A percentile compares a stretch with the other conserved stretches of the same genome.
Conservation (phyloP, 2,113 vertebrate species). For the Thalassoma bifasciatum region DNA sequence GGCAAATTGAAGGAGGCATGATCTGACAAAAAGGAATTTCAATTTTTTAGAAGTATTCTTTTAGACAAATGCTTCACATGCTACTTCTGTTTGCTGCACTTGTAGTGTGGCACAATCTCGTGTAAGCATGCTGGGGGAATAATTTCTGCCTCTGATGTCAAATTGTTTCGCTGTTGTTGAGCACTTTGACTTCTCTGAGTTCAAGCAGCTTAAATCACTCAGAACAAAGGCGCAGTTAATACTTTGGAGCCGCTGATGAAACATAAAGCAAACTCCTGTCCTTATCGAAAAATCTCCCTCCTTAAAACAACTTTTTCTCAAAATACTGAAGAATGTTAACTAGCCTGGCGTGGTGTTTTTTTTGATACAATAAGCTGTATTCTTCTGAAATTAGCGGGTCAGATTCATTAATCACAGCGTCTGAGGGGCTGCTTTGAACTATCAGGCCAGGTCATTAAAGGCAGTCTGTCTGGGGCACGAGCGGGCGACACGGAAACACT, state of each 20-base stretch:
- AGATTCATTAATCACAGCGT: slow-evolving; percentile 84
- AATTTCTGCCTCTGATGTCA: slow-evolving; percentile 63
- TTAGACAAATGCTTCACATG: slow-evolving; percentile 76
- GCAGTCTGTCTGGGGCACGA: slow-evolving; percentile 76
- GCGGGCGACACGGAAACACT: slow-evolving; percentile 83
- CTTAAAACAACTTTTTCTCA: slow-evolving; percentile 65
- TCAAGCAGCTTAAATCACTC: slow-evolving; percentile 70
- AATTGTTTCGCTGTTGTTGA: slow-evolving; percentile 64
- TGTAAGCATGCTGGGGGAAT: slow-evolving; percentile 48
- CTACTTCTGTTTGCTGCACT: slow-evolving; percentile 54
- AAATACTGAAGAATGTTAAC: slow-evolving; percentile 82
- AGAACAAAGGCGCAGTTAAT: slow-evolving; percentile 74
- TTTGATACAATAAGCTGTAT: slow-evolving; percentile 83
- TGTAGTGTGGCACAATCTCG: slow-evolving; percentile 52
- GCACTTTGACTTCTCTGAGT: slow-evolving; percentile 65
- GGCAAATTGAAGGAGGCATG: slow-evolving; percentile 79
- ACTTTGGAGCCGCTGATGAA: slow-evolving; percentile 75
- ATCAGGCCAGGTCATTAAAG: slow-evolving; percentile 83
- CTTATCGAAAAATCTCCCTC: slow-evolving; percentile 78
- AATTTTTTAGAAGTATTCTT: slow-evolving; percentile 77
- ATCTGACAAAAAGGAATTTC: slow-evolving; percentile 81
- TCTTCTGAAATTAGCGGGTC: slow-evolving; percentile 83
- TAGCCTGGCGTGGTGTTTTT: slow-evolving; percentile 65
- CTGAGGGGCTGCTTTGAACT: slow-evolving; percentile 81
- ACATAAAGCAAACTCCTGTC: slow-evolving; percentile 71